Percentiles rank a stretch among this genome's conserved stretches.
Conservation (phyloP, 1,140 invertebrate species). For the roundworm (Caenorhabditis elegans) region WBcel235 BX284602.5:5286501-5287000, state of each 20-base stretch:
- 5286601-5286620: neutral
- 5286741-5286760: neutral
- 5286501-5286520: neutral
- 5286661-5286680: too few species aligned
- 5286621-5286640: neutral
- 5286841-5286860: neutral
- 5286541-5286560: neutral
- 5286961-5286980: neutral
- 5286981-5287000: neutral
- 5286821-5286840: constrained; percentile 15
- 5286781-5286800: neutral
- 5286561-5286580: neutral
- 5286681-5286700: too few species aligned
- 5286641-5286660: neutral
- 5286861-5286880: neutral
- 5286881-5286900: neutral
- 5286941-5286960: neutral
- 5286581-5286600: neutral
- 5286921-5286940: neutral
- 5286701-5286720: neutral
- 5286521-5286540: neutral
- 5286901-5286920: neutral
- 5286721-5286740: neutral
- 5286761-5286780: neutral
- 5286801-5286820: neutral